Conservation (phyloP, 2,888 invertebrate species). For the Trichopria drosophilae region DNA sequence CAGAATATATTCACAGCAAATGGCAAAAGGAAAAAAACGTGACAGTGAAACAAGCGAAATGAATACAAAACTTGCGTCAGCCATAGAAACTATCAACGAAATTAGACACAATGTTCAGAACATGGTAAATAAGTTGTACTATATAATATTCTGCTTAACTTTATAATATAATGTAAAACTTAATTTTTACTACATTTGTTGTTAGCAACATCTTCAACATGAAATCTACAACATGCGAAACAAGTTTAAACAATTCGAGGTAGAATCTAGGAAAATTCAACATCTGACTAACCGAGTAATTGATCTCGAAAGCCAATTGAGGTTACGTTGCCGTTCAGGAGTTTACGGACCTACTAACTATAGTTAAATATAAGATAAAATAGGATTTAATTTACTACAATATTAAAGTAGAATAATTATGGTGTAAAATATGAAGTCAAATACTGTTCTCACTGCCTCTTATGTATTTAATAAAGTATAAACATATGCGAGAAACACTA, state of each 20-base stretch:
- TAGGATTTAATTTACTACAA: too few species aligned
- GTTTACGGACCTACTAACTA: not conserved
- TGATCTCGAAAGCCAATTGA: conserved; percentile 50
- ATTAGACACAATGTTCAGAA: conserved; percentile 51
- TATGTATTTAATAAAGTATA: too few species aligned
- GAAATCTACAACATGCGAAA: conserved; percentile 50
- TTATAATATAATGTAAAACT: not conserved
- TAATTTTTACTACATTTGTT: conserved; percentile 18
- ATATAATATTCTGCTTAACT: not conserved
- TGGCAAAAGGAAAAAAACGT: conserved; percentile 48
- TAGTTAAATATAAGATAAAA: not conserved
- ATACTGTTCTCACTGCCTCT: too few species aligned
- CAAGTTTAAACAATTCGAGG: conserved; percentile 50
- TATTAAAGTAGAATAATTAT: too few species aligned
- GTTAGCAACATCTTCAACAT: conserved; percentile 51
- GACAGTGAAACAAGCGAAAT: conserved; percentile 50
- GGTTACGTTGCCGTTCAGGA: conserved; percentile 45
- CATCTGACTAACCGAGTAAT: conserved; percentile 48
- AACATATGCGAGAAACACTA: too few species aligned
- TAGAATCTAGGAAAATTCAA: conserved; percentile 50
- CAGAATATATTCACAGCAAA: conserved; percentile 43
- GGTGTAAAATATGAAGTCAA: too few species aligned
- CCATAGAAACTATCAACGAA: conserved; percentile 51
- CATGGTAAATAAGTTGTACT: conserved; percentile 41
- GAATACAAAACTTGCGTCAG: conserved; percentile 46